phyloP scores from a whole-genome alignment of 2,113 vertebrate species.

The Halcyon malimbica region DNA sequence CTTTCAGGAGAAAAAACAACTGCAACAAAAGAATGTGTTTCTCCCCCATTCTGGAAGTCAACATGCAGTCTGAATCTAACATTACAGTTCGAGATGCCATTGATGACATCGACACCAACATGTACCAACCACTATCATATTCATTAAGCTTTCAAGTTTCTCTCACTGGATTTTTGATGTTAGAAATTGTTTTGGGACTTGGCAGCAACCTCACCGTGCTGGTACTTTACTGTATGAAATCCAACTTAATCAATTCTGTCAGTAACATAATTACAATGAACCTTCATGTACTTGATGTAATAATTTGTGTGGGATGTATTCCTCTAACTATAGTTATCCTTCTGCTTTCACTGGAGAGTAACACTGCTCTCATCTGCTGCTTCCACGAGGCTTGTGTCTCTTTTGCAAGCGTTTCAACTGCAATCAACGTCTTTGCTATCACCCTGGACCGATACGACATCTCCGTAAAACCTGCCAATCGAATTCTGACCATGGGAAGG shows the following conservation, averaged over 20 bases:
- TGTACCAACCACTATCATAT: slow-evolving; percentile 88
- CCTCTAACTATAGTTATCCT: slow-evolving; percentile 95
- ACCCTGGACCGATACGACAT: slow-evolving; percentile 98
- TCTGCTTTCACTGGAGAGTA: slow-evolving; percentile 90
- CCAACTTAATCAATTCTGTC: slow-evolving; percentile 98
- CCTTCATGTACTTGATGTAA: slow-evolving; percentile 95
- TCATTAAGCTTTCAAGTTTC: slow-evolving; percentile 96
- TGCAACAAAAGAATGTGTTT: slow-evolving; percentile 94
- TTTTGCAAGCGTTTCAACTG: slow-evolving; percentile 95
- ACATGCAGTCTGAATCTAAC: slow-evolving; percentile 94
- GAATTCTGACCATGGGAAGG: slow-evolving; percentile 95
- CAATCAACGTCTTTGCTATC: slow-evolving; percentile 96
- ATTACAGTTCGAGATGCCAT: slow-evolving; percentile 93
- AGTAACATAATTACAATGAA: slow-evolving; percentile 99
- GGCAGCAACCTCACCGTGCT: slow-evolving; percentile 98
- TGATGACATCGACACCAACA: slow-evolving; percentile 87
- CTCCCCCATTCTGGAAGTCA: slow-evolving; percentile 86
- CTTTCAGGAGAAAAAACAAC: slow-evolving; percentile 77
- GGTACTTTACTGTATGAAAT: slow-evolving; percentile 99
- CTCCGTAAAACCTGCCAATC: slow-evolving; percentile 96
- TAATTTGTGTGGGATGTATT: slow-evolving; percentile 96
- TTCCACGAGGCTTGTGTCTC: slow-evolving; percentile 99
- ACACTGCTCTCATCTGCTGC: slow-evolving; percentile 94
- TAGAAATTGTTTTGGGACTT: slow-evolving; percentile 96
- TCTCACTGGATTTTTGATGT: slow-evolving; percentile 94